Evolutionary conservation across 1,140 invertebrate genomes (phyloP), one percentile per base, ranked within the genome.

Genomic region (Plodia interpunctella): DNA sequence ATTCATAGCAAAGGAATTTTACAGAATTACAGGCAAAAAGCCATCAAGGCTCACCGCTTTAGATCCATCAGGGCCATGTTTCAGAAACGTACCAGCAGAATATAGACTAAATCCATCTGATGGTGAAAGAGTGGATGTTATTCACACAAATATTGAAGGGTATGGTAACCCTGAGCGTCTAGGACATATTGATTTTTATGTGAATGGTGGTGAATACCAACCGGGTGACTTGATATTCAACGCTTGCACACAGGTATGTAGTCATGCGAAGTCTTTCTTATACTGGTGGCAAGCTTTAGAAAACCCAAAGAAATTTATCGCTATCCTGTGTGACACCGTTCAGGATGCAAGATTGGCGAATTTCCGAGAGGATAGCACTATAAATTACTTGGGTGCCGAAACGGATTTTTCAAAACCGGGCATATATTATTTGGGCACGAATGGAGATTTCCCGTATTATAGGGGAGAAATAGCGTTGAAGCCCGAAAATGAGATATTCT

Each of bases 111-210:
- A 91, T 55, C 78, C 82, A n/a, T 85, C 90, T 0, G 93, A 94
- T 54, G 93, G 92, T 0, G 82, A 91, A 8, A 91, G 91, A 57
- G 93, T 94, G 0, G 90, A 93, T 61, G 88, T 93, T 0, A 80
- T 94, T 78, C 94, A 95, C 66, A 94, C 94, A 0, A 95, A 94
- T 71, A 93, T 94, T 0, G 92, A 92, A 5, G 92, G 92, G 19
- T 93, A 94, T 70, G 95, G 94, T 0, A 94, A 94, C 56, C 84
- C 92, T 2, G 91, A 92, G 68, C 90, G 88, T 0, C 75, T 93
- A 11, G 94, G 94, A 0, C 92, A 94, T 72, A 91, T 94, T 2
- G 94, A 96, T 78, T 93, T 94, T 68, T 96, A 95, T 63, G 91
- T 94, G 0, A 96, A 96, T 66, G 94, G 94, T 0, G 94, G 94